Conservation (phyloP, 1,140 invertebrate genomes). For the Phocides pigmalion region DNA sequence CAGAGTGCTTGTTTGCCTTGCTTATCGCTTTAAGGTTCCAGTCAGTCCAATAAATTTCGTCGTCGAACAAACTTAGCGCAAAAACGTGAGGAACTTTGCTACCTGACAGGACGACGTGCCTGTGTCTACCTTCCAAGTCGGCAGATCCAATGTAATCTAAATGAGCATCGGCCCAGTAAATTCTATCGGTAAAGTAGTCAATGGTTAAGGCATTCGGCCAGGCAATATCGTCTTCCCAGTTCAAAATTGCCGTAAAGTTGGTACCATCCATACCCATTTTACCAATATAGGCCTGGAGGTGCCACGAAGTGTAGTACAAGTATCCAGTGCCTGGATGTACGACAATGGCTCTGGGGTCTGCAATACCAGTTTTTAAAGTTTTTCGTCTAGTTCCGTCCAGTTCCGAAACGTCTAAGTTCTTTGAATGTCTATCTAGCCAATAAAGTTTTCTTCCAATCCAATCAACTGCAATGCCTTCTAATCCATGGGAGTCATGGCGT, state of each 20-base stretch:
- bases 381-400: conserved; percentile 96
- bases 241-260: conserved; percentile 95
- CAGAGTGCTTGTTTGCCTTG: conserved; percentile 95
- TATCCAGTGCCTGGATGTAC: conserved; percentile 98
- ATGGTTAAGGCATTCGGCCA: conserved; percentile 99
- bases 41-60: conserved; percentile 98
- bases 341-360: conserved; percentile 96
- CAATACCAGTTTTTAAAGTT: conserved; percentile 93
- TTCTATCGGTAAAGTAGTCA: conserved; percentile 97
- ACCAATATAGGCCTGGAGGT: conserved; percentile 98
- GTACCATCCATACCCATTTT: conserved; percentile 98
- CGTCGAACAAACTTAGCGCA: conserved; percentile 96
- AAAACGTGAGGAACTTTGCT: conserved; percentile 96
- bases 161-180: conserved; percentile 99
- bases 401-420: conserved; percentile 96
- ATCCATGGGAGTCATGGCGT: conserved; percentile 95
- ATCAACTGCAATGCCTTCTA: conserved; percentile 98
- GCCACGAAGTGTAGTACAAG: conserved; percentile 98
- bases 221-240: conserved; percentile 96
- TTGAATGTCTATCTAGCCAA: conserved; percentile 98
- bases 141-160: conserved; percentile 98
- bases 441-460: conserved; percentile 98
- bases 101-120: conserved; percentile 92
- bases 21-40: conserved; percentile 97
- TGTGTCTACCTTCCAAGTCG: conserved; percentile 94